Conservation (phyloP, 2,888 invertebrate genomes). For the Nemoura dubitans region DNA sequence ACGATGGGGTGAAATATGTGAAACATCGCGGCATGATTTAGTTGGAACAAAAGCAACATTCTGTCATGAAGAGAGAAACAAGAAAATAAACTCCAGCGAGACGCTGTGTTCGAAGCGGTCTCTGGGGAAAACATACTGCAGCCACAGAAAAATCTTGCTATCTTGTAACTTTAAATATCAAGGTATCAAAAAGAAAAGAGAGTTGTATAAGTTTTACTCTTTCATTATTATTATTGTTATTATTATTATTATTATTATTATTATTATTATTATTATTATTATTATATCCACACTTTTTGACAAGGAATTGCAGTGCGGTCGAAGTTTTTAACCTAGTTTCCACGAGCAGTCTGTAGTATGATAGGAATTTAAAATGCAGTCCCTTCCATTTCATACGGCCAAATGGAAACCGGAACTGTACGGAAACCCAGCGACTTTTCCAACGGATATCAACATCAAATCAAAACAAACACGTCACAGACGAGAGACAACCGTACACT, state of each 20-base stretch:
- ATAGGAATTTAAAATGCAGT: neutral
- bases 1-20: neutral
- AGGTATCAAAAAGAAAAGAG: neutral
- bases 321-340: neutral
- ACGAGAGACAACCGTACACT: neutral
- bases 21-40: neutral
- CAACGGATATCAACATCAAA: neutral
- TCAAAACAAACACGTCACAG: conserved; percentile 7
- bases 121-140: neutral
- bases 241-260: neutral
- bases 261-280: neutral
- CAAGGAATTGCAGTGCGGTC: neutral
- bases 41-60: neutral
- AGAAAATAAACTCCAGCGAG: neutral
- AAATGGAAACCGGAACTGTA: neutral
- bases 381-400: neutral
- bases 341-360: neutral
- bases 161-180: neutral
- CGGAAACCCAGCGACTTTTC: neutral
- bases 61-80: no score
- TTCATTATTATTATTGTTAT: neutral
- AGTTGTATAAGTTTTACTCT: neutral
- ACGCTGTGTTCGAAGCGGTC: neutral
- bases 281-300: neutral
- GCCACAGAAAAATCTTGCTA: neutral